Evolutionary conservation across 2,113 vertebrate species (phyloP).

Genomic region (Donacobius atricapilla): DNA sequence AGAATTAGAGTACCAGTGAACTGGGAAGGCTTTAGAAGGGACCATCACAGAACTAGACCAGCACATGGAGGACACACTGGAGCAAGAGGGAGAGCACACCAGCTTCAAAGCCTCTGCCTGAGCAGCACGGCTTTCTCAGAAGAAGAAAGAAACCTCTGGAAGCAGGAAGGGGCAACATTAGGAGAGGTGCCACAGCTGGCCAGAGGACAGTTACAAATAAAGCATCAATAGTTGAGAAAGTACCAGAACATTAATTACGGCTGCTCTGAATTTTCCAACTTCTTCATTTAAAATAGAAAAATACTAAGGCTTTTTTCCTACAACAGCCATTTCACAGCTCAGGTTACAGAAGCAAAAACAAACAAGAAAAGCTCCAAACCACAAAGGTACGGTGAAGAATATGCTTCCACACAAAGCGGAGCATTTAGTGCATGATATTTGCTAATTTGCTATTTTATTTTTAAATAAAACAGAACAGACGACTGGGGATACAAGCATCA

Average conservation of each 20-base stretch:
- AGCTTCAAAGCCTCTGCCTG: neutral
- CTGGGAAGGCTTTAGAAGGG: constrained; percentile 67
- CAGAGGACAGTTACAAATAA: neutral
- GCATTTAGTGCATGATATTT: neutral
- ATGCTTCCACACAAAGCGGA: neutral
- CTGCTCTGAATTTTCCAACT: neutral
- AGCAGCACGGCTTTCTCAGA: neutral
- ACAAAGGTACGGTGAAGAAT: neutral
- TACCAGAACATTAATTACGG: neutral
- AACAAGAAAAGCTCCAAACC: neutral
- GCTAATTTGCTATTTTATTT: neutral
- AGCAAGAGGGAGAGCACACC: neutral
- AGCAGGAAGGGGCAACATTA: neutral
- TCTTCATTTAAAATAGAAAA: neutral
- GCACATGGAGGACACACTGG: constrained; percentile 51
- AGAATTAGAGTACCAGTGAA: neutral
- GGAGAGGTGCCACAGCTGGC: neutral
- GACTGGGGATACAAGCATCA: neutral
- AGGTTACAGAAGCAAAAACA: neutral
- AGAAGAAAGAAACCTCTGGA: constrained; percentile 26
- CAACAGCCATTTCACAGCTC: neutral
- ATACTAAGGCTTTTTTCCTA: neutral
- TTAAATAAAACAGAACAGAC: neutral
- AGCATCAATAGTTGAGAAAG: neutral
- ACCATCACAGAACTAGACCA: constrained; percentile 79